Evolutionary conservation across 2,888 invertebrate genomes (phyloP).

Genomic region (Sepiola atlantica): DNA sequence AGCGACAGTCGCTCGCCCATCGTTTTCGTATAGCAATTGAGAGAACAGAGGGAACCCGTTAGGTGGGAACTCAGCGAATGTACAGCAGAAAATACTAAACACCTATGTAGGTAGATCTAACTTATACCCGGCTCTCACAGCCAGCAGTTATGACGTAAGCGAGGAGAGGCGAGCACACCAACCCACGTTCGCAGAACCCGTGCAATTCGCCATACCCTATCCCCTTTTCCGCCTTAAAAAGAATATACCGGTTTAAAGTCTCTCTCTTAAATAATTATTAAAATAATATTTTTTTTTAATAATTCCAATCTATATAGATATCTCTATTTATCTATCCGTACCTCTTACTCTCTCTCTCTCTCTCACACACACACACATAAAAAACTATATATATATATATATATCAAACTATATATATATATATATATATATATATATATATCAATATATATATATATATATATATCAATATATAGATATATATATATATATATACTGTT

Average conservation of each 20-base stretch:
- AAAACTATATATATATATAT: no score
- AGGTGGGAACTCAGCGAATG: not conserved
- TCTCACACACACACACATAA: no score
- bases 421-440: no score
- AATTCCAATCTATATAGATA: not conserved
- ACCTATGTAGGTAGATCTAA: not conserved
- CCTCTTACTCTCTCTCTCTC: no score
- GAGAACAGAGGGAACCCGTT: not conserved
- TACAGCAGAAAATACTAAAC: slow-evolving; percentile 8
- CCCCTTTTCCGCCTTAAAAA: not conserved
- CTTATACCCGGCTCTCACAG: not conserved
- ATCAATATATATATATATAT: no score
- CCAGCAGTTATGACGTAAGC: slow-evolving; percentile 19
- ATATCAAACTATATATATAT: no score
- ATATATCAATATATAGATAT: no score
- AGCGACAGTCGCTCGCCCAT: not conserved
- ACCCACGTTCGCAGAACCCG: not conserved
- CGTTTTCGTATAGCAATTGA: not conserved
- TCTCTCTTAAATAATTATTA: no score
- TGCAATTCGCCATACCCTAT: slow-evolving; percentile 6
- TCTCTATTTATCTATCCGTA: not conserved
- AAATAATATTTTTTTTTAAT: no score
- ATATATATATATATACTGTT: no score
- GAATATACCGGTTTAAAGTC: not conserved
- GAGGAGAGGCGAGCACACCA: slow-evolving; percentile 2